phyloP scores from a whole-genome alignment of 2,888 invertebrate species.

The Oegoconia quadripuncta region DNA sequence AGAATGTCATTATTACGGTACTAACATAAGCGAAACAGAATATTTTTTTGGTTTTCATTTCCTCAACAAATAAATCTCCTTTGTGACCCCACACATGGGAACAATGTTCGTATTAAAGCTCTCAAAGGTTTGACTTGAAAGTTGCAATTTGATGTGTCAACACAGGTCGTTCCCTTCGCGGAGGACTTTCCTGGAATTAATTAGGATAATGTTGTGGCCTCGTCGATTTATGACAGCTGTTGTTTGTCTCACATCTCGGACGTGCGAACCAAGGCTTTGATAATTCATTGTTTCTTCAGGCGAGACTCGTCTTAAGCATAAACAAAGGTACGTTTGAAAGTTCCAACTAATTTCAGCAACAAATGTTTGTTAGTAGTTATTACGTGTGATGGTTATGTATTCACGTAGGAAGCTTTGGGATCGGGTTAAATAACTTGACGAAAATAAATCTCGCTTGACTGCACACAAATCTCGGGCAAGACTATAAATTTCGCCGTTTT shows the following conservation, averaged over 20 bases:
- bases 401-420: slow-evolving; percentile 20
- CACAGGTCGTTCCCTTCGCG: slow-evolving; percentile 6
- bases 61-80: not conserved
- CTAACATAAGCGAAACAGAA: no score
- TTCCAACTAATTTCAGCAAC: slow-evolving; percentile 19
- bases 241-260: not conserved
- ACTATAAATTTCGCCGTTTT: slow-evolving; percentile 28
- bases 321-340: no score
- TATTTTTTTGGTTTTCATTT: no score
- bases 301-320: no score
- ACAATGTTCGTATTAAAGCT: slow-evolving; percentile 3
- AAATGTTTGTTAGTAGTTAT: slow-evolving; percentile 11
- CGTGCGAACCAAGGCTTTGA: no score
- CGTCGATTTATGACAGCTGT: not conserved
- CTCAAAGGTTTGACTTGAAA: slow-evolving; percentile 4
- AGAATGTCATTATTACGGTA: no score
- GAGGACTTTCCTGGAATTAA: slow-evolving; percentile 9
- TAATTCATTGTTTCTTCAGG: no score
- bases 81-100: not conserved
- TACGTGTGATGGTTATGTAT: slow-evolving; percentile 23
- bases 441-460: slow-evolving; percentile 20
- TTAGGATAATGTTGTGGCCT: slow-evolving; percentile 1
- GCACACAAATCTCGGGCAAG: slow-evolving; percentile 22
- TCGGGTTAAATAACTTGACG: slow-evolving; percentile 18
- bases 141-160: no score